These are phyloP conservation scores for Grus americana DNA, from an alignment of 2,113 vertebrate genomes.

Conservation along the genomic window DNA sequence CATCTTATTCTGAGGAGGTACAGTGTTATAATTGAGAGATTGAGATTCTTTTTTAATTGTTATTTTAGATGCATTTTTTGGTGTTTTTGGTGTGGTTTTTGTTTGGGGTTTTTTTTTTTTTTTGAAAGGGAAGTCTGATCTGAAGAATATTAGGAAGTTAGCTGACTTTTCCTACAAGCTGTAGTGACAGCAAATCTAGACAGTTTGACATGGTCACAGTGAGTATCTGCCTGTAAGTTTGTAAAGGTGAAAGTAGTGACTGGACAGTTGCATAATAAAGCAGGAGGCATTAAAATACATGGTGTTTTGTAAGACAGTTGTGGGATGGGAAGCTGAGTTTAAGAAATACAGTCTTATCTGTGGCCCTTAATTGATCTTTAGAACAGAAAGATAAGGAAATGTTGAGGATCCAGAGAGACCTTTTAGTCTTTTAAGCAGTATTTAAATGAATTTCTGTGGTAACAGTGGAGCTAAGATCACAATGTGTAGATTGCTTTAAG, in stretches of 20 bases:
- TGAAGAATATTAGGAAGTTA: background rate
- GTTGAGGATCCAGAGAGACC: background rate
- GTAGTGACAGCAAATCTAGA: background rate
- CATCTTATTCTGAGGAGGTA: background rate
- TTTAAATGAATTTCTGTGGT: background rate
- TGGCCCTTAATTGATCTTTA: background rate
- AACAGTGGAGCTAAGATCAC: background rate
- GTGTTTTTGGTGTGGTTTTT: background rate
- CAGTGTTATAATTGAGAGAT: rapidly evolving
- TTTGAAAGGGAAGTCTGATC: background rate
- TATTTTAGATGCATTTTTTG: background rate
- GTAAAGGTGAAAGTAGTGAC: background rate
- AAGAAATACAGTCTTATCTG: background rate
- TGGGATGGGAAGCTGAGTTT: background rate
- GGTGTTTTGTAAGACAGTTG: background rate
- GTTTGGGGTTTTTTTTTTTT: background rate
- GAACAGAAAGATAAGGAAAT: background rate
- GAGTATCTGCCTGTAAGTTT: background rate
- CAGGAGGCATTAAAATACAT: background rate
- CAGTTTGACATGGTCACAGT: background rate
- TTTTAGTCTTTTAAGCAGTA: background rate
- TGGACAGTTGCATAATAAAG: background rate
- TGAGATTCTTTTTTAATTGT: background rate
- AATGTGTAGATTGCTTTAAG: background rate
- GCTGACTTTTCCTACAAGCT: background rate